These are phyloP conservation scores for Heteronetta atricapilla DNA, from an alignment of 2,113 vertebrate genomes.

Conservation along the genomic window DNA sequence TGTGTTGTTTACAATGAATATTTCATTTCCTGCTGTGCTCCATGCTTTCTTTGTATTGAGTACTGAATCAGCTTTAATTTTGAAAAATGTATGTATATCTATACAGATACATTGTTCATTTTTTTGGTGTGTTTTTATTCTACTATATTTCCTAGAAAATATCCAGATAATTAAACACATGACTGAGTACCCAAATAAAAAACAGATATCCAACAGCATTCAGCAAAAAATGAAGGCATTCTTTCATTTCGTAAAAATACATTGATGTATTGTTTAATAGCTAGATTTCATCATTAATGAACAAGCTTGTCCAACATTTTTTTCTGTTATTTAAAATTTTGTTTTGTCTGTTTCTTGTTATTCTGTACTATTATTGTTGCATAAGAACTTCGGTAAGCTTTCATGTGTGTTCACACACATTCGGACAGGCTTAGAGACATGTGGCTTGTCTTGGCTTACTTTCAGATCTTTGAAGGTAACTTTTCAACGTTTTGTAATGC, in stretches of 20 bases:
- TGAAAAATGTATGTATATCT: not conserved
- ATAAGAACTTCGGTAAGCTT: constrained; percentile 26
- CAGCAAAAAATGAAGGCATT: not conserved
- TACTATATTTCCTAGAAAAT: not conserved
- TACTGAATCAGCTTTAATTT: not conserved
- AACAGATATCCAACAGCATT: not conserved
- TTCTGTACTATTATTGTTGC: not conserved
- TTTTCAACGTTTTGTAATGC: constrained; percentile 53
- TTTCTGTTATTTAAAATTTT: not conserved
- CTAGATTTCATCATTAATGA: not conserved
- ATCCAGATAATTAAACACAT: not conserved
- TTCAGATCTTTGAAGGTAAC: constrained; percentile 44
- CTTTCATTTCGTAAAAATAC: not conserved
- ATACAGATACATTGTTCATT: not conserved
- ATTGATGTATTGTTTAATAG: not conserved
- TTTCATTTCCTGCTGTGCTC: not conserved
- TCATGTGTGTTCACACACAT: not conserved
- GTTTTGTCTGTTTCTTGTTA: not conserved
- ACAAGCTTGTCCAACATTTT: not conserved
- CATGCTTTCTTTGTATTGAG: not conserved
- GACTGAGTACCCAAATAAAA: not conserved
- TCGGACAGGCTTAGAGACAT: constrained; percentile 17
- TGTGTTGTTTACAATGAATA: not conserved
- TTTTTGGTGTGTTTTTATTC: not conserved
- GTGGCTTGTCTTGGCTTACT: constrained; percentile 8